Evolutionary conservation across 2,797 vertebrate species (phyloP), one percentile per base, ranked within the genome.

Genomic region (Geotrypetes seraphini): DNA sequence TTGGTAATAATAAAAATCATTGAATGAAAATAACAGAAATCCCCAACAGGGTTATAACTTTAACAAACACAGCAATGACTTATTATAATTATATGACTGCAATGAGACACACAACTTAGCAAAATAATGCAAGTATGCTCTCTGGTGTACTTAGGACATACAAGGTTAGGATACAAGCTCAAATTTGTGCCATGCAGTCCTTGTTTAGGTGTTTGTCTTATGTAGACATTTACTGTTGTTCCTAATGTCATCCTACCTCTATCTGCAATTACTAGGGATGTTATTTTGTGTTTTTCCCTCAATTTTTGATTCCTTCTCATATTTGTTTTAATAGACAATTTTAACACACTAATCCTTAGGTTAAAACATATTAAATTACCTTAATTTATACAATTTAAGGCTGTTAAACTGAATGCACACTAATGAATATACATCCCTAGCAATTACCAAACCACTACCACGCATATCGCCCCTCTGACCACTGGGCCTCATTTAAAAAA

Each of bases 131-230:
- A 59, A 61, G 71, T 67, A 25, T 12, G 52, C 44, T 44, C 28
- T 22, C 60, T 53, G 43, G 58, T 34, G 55, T 46, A 30, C 50
- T 64, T 47, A 66, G 49, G 55, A 60, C 53, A 47, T 42, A 68
- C 42, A 50, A 48, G 51, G 59, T 60, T 57, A 71, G 36, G 64
- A 63, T 47, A 71, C 43, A 69, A 75, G 69, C 72, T 46, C 36
- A 38, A 71, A 74, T 73, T 56, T 29, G 60, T 61, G 71, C 64
- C 76, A 79, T 79, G 76, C 81, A 80, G 73, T 69, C 66, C 52
- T 69, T 73, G 15, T 12, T 8, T 3, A 2, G 20, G 38, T 29
- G 30, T 12, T 19, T 3, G 10, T 12, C 16, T 3, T 0, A 14
- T 12, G 9, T 34, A 15, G 36, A 10, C 10, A 20, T 10, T 6